phyloP scores from a whole-genome alignment of 1,140 invertebrate species.

The Aethina tumida region DNA sequence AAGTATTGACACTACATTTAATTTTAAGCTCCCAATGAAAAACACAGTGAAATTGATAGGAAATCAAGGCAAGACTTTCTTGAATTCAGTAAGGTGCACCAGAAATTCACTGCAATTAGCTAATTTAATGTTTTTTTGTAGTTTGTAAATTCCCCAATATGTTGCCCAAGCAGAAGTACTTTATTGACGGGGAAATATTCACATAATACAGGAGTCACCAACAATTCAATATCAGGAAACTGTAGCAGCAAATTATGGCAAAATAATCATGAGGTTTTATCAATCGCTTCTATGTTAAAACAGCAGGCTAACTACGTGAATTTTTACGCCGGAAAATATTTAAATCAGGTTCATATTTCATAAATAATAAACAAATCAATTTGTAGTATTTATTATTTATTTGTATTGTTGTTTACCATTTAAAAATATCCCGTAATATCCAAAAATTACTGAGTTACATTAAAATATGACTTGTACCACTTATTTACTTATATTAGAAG shows the following conservation, averaged over 20 bases:
- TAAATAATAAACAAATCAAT: too few relatives aligned
- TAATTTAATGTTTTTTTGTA: constrained; percentile 32
- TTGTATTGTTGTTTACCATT: too few relatives aligned
- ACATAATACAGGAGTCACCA: constrained; percentile 69
- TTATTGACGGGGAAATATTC: constrained; percentile 76
- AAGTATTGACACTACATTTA: constrained; percentile 7
- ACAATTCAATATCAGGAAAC: constrained; percentile 68
- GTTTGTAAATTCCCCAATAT: constrained; percentile 73
- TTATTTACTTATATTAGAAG: constrained; percentile 19
- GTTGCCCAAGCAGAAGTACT: constrained; percentile 81
- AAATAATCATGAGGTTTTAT: constrained; percentile 46
- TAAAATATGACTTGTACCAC: too few relatives aligned
- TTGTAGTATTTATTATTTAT: too few relatives aligned
- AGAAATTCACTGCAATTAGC: background rate
- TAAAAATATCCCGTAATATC: too few relatives aligned
- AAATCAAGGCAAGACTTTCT: constrained; percentile 54
- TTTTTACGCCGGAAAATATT: constrained; percentile 81
- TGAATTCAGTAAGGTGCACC: constrained; percentile 55
- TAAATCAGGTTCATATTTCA: constrained; percentile 54
- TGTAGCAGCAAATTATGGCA: constrained; percentile 65
- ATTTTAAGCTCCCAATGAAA: constrained; percentile 54
- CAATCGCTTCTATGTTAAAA: constrained; percentile 56
- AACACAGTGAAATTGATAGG: constrained; percentile 52
- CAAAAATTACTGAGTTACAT: too few relatives aligned
- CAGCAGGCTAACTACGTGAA: constrained; percentile 55